Evolutionary conservation across 2,797 vertebrate genomes (phyloP).

Genomic region (Mycteria americana): DNA sequence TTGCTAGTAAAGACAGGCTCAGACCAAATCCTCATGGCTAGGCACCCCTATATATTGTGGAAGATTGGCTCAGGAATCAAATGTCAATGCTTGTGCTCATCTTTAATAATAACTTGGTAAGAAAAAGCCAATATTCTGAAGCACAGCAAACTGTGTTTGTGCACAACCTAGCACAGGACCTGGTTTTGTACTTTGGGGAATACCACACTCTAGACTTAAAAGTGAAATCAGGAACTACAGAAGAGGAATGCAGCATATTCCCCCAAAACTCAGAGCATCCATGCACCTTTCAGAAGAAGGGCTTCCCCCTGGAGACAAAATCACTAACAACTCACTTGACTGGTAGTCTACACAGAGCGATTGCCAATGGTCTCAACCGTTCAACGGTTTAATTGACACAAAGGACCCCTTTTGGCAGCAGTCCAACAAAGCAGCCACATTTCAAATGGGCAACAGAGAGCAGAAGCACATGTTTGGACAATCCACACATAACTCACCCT

Average conservation of each 20-base stretch:
- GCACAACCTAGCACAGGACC: neutral
- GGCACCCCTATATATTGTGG: rapidly evolving
- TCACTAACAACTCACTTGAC: neutral
- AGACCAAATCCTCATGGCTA: neutral
- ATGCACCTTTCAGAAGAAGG: neutral
- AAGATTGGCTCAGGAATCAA: neutral
- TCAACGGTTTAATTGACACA: neutral
- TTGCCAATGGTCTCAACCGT: neutral
- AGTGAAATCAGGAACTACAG: neutral
- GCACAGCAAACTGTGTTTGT: neutral
- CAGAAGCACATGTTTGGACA: neutral
- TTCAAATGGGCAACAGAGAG: neutral
- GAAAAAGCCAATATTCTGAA: neutral
- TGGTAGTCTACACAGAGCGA: neutral
- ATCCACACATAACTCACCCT: neutral
- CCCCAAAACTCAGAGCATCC: neutral
- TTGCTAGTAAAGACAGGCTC: neutral
- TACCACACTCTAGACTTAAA: neutral
- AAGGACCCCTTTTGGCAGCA: neutral
- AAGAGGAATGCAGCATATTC: neutral
- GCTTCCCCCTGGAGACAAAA: neutral
- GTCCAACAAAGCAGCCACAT: neutral
- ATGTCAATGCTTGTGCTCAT: neutral
- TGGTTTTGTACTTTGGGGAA: neutral
- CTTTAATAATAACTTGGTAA: neutral